Conservation (phyloP, 1,140 invertebrate genomes). For the Ceratitis capitata region DNA sequence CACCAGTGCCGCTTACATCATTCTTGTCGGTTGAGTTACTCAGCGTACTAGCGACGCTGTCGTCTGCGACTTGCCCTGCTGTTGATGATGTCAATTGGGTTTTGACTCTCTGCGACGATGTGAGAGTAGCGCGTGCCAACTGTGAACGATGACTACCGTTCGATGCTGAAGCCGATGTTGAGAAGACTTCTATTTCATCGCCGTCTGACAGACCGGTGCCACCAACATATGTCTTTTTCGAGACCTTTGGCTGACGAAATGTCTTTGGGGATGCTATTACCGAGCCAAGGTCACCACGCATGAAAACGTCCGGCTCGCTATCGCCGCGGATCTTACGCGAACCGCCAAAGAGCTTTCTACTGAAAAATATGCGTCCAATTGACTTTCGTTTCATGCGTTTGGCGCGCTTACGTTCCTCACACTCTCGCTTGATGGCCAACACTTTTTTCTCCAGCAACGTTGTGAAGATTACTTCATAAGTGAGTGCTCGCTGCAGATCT, state of each 20-base stretch:
- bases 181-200: constrained; percentile 6
- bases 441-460: constrained; percentile 63
- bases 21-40: constrained; percentile 55
- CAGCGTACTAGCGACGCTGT: constrained; percentile 58
- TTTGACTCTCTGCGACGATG: constrained; percentile 1
- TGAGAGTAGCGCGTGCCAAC: not conserved
- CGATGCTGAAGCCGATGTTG: not conserved
- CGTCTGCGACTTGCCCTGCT: constrained; percentile 45
- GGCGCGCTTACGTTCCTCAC: constrained; percentile 59
- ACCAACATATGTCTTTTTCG: not conserved
- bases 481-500: constrained; percentile 56
- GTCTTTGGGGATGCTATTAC: not conserved
- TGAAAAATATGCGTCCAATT: constrained; percentile 57
- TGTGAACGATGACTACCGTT: not conserved
- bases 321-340: constrained; percentile 40
- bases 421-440: constrained; percentile 62
- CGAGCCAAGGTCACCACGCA: not conserved
- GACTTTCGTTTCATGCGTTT: constrained; percentile 58
- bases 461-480: constrained; percentile 61
- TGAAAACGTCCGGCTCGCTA: not conserved
- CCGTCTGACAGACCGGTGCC: not conserved
- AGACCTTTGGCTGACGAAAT: constrained; percentile 4
- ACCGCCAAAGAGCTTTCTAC: constrained; percentile 52
- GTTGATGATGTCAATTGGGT: not conserved
- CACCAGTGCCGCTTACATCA: not conserved